Evolutionary conservation across 2,888 invertebrate species (phyloP).

Genomic region (Diarsia brunnea): DNA sequence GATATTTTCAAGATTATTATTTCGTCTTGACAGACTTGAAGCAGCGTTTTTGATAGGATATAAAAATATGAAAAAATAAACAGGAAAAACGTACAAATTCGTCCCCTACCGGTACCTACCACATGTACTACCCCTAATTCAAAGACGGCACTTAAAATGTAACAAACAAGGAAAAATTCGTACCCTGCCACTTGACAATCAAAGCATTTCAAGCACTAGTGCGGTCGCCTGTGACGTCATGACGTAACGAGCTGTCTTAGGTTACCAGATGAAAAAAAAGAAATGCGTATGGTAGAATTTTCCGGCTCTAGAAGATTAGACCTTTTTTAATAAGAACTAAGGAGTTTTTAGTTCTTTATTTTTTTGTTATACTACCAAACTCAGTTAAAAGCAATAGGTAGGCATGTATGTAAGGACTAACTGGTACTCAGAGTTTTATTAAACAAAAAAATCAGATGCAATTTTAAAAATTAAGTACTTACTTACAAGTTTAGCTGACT

Average conservation of each 20-base stretch:
- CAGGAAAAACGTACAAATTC: constrained; percentile 11
- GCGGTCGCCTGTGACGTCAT: constrained; percentile 38
- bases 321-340: background rate
- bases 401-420: background rate
- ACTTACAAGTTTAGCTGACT: too few species aligned
- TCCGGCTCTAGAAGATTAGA: background rate
- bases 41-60: constrained; percentile 5
- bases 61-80: constrained; percentile 23
- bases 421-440: too few species aligned
- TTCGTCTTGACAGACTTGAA: constrained; percentile 17
- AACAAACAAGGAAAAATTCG: constrained; percentile 58
- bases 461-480: too few species aligned
- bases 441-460: too few species aligned
- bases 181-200: constrained; percentile 49
- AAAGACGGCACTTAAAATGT: constrained; percentile 54
- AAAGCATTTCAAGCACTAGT: constrained; percentile 52
- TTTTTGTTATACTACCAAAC: background rate
- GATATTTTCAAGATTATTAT: constrained; percentile 23
- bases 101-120: constrained; percentile 21
- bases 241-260: constrained; percentile 55
- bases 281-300: constrained; percentile 28
- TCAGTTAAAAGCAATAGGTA: background rate
- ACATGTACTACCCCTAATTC: constrained; percentile 44
- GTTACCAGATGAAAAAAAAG: constrained; percentile 47
- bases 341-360: background rate